Evolutionary conservation across 2,113 vertebrate genomes (phyloP).

Genomic region (Jacana jacana): DNA sequence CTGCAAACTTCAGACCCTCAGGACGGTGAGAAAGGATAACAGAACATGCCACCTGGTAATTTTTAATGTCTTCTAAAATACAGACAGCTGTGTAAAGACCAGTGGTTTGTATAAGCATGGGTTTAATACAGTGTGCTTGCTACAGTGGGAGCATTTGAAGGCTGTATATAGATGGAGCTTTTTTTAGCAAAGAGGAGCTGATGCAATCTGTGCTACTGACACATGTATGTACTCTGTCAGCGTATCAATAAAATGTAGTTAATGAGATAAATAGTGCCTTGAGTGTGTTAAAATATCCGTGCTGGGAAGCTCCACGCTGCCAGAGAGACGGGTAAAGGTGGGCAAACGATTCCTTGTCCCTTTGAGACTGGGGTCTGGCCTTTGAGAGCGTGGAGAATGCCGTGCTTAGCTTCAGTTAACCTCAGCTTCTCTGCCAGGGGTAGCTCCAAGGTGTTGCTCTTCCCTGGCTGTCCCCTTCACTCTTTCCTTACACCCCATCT

Average conservation of each 20-base stretch:
- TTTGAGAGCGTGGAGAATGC: neutral
- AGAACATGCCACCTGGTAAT: slow-evolving; percentile 36
- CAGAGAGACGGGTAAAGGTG: neutral
- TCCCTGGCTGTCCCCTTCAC: neutral
- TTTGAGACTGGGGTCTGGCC: neutral
- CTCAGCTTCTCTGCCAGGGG: neutral
- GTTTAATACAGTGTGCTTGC: slow-evolving; percentile 25
- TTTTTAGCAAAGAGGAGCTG: slow-evolving; percentile 59
- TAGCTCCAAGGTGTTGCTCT: neutral
- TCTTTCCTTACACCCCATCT: slow-evolving; percentile 55
- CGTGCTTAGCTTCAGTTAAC: neutral
- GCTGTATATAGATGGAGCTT: slow-evolving; percentile 44
- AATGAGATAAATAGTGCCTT: neutral
- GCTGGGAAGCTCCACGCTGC: neutral
- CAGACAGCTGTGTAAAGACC: slow-evolving; percentile 36
- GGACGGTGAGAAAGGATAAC: slow-evolving; percentile 30
- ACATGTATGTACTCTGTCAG: slow-evolving; percentile 42
- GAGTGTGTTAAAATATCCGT: neutral
- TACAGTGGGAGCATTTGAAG: slow-evolving; percentile 45
- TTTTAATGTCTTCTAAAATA: slow-evolving; percentile 64
- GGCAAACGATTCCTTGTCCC: neutral
- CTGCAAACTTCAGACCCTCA: neutral
- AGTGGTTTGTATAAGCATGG: slow-evolving; percentile 45
- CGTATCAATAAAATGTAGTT: slow-evolving; percentile 69
- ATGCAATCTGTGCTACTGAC: slow-evolving; percentile 26